These are phyloP conservation scores for Apostichopus leukothele DNA, from an alignment of 53 echinoderm and acorn worm species.

Conservation along the genomic window DNA sequence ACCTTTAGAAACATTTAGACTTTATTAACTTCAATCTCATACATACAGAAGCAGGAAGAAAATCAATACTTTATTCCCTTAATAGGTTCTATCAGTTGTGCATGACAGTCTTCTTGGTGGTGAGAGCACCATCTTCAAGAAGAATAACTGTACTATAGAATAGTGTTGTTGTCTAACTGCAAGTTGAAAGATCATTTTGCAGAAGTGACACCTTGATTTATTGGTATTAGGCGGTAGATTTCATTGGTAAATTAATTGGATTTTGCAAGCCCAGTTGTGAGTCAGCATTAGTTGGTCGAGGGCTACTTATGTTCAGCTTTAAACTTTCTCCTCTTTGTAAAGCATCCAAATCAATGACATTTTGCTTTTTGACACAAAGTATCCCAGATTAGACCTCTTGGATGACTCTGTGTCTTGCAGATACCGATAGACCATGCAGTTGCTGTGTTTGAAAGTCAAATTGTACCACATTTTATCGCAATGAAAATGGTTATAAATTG, in stretches of 20 bases:
- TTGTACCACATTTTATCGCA: too few relatives aligned
- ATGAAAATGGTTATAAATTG: too few relatives aligned
- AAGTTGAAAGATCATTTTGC: neutral
- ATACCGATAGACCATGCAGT: too few relatives aligned
- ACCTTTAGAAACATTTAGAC: too few relatives aligned
- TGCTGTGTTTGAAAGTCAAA: too few relatives aligned
- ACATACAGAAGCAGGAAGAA: neutral
- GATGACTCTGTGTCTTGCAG: too few relatives aligned
- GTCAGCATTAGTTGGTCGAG: neutral
- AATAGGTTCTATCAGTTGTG: neutral
- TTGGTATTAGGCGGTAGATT: slow-evolving; percentile 7
- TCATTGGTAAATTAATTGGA: slow-evolving; percentile 37
- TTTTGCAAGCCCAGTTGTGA: neutral
- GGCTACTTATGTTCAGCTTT: too few relatives aligned
- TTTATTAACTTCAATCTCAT: too few relatives aligned
- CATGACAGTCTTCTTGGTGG: neutral
- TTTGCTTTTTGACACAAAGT: too few relatives aligned
- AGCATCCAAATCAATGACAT: too few relatives aligned
- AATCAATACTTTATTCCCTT: neutral
- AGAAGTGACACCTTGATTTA: neutral
- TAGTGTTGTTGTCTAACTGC: neutral
- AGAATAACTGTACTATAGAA: neutral
- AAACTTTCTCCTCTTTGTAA: too few relatives aligned
- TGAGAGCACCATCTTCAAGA: neutral
- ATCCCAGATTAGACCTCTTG: too few relatives aligned